Percentiles rank a stretch among this genome's conserved stretches.
Conservation (phyloP, 2,113 vertebrate species). For the Bothrops jararaca region DNA sequence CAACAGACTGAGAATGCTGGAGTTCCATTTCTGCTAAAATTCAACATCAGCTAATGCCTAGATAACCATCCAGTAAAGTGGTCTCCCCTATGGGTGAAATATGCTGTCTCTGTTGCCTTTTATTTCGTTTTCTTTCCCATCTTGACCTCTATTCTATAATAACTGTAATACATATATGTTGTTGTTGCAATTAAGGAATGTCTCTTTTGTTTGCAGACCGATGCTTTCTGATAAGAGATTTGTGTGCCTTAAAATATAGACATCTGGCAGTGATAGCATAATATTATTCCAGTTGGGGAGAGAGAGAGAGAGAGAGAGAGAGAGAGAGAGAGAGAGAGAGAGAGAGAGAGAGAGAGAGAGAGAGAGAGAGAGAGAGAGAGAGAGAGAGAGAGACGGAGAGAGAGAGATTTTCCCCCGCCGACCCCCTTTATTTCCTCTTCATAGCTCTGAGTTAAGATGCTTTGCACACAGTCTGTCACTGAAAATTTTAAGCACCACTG, state of each 20-base stretch:
- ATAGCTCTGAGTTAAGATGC: slow-evolving; percentile 13
- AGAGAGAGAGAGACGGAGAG: too few species aligned
- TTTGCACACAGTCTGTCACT: slow-evolving; percentile 14
- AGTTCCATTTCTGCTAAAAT: not conserved
- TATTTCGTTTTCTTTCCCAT: not conserved
- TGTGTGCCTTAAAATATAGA: not conserved
- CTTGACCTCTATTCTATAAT: not conserved
- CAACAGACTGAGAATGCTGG: not conserved
- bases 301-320: not conserved
- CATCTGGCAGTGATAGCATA: not conserved
- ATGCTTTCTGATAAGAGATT: not conserved
- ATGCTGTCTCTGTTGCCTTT: not conserved
- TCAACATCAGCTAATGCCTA: not conserved
- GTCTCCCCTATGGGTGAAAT: not conserved
- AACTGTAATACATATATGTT: not conserved
- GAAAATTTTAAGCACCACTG: slow-evolving; percentile 21
- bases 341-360: too few species aligned
- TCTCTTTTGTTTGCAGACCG: not conserved
- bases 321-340: too few species aligned
- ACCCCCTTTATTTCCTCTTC: not conserved
- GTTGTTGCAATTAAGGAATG: not conserved
- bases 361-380: too few species aligned
- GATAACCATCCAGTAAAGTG: not conserved
- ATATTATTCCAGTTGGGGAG: not conserved
- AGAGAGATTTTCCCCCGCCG: not conserved